phyloP scores from a whole-genome alignment of 2,888 invertebrate genomes.

The Venusia cambrica region DNA sequence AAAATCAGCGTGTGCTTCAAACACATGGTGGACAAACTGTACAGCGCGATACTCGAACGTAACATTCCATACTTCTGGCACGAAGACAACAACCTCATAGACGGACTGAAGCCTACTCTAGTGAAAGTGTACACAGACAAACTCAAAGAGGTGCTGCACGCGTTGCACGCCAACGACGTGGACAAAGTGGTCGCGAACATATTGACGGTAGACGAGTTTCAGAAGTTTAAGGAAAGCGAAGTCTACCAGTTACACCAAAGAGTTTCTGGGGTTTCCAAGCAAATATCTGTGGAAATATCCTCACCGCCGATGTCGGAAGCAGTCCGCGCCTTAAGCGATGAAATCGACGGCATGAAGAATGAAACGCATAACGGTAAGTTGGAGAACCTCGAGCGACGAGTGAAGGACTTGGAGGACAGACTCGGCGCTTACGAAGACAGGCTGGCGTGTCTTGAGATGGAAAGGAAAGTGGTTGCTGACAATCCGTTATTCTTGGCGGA shows the following conservation, averaged over 20 bases:
- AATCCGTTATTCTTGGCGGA: not conserved
- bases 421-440: conserved; percentile 32
- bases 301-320: conserved; percentile 22
- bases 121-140: conserved; percentile 52
- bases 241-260: conserved; percentile 42
- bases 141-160: conserved; percentile 55
- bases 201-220: conserved; percentile 48
- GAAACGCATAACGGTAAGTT: conserved; percentile 32
- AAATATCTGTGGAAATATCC: conserved; percentile 10
- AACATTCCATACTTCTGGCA: conserved; percentile 66
- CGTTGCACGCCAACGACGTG: conserved; percentile 53
- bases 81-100: conserved; percentile 55
- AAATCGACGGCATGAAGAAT: conserved; percentile 34
- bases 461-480: conserved; percentile 4
- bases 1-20: conserved; percentile 51
- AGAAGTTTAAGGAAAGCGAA: conserved; percentile 47
- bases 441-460: conserved; percentile 34
- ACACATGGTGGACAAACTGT: conserved; percentile 56
- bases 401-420: conserved; percentile 28
- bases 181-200: conserved; percentile 45
- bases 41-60: conserved; percentile 45
- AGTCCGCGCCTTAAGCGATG: conserved; percentile 36
- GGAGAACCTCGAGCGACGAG: conserved; percentile 33
- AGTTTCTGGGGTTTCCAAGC: conserved; percentile 27
- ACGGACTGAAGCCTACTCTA: conserved; percentile 46